Conservation (phyloP, 2,888 invertebrate genomes). For the Cheilosia vulpina region DNA sequence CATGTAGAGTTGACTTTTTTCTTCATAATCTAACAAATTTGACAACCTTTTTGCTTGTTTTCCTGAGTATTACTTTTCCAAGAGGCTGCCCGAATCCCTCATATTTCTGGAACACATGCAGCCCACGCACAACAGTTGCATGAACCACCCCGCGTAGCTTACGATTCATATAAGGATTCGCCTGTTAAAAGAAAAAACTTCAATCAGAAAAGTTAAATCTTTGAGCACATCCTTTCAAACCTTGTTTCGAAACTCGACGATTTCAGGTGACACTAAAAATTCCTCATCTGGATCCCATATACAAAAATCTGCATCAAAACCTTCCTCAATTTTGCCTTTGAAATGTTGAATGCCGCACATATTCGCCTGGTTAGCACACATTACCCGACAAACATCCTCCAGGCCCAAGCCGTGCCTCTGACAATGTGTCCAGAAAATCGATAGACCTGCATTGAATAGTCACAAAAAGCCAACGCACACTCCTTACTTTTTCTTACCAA, state of each 20-base stretch:
- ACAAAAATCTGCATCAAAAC: conserved; percentile 89
- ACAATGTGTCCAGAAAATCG: conserved; percentile 89
- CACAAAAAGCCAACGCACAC: not conserved
- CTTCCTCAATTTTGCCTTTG: conserved; percentile 87
- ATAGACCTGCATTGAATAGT: conserved; percentile 84
- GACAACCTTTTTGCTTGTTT: conserved; percentile 81
- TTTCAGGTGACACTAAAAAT: conserved; percentile 85
- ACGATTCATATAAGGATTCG: conserved; percentile 88
- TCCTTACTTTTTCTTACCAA: conserved; percentile 83
- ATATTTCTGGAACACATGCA: conserved; percentile 85
- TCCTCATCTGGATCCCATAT: conserved; percentile 88
- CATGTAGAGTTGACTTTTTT: not conserved
- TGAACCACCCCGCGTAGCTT: conserved; percentile 86
- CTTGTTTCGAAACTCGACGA: conserved; percentile 89
- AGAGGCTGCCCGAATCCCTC: conserved; percentile 82
- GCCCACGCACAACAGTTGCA: conserved; percentile 87
- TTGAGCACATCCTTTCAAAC: conserved; percentile 81
- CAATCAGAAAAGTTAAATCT: not conserved
- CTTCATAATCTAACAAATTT: conserved; percentile 80
- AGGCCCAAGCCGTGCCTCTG: conserved; percentile 85
- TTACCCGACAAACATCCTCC: conserved; percentile 85
- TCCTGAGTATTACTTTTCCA: conserved; percentile 81
- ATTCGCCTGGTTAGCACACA: conserved; percentile 86
- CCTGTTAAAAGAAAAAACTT: conserved; percentile 81
- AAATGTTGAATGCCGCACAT: conserved; percentile 86